Percentiles rank a stretch among this genome's conserved stretches.
These are phyloP conservation scores for Ctenoplectra terminalis DNA, from an alignment of 1,140 invertebrate genomes.

Conservation along the genomic window DNA sequence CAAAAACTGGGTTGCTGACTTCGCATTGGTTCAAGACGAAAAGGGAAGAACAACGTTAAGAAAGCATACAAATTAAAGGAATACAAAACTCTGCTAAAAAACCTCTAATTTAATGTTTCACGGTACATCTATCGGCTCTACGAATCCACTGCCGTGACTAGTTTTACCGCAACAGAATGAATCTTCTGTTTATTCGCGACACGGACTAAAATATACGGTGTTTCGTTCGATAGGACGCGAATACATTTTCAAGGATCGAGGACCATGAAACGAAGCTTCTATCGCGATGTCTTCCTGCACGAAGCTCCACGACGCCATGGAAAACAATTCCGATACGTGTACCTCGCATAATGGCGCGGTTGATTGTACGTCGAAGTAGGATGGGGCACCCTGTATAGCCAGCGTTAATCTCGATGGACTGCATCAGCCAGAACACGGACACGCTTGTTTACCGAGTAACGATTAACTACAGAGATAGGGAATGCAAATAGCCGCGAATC, in stretches of 20 bases:
- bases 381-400: conserved; percentile 5
- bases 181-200: neutral
- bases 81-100: neutral
- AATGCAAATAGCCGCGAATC: conserved; percentile 61
- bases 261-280: neutral
- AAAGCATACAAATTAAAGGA: neutral
- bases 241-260: no score
- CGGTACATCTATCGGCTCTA: neutral
- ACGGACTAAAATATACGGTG: neutral
- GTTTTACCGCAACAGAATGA: no score
- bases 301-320: neutral
- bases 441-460: conserved; percentile 60
- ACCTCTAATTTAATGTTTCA: neutral
- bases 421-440: conserved; percentile 32
- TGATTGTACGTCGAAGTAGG: neutral
- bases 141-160: neutral
- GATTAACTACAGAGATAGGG: conserved; percentile 58
- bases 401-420: conserved; percentile 54
- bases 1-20: neutral
- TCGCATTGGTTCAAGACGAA: neutral
- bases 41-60: neutral
- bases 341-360: neutral
- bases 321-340: conserved; percentile 16
- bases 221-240: neutral
- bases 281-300: neutral